Base-by-base conservation (phyloP, 2,888 invertebrate species). In the Drosophila testacea region DNA sequence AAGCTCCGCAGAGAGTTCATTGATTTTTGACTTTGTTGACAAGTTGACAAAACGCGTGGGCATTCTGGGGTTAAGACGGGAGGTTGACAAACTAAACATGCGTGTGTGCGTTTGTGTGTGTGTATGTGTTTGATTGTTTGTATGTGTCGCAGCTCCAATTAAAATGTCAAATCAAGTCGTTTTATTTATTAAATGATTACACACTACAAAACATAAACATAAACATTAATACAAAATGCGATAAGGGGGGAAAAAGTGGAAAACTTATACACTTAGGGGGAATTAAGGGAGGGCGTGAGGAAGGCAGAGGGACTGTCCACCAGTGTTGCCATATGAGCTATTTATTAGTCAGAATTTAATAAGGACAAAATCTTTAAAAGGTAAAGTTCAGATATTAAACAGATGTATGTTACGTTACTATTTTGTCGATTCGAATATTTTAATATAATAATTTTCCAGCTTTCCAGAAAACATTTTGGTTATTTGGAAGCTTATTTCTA, bases 131-230 rank as follows among this genome's bases (percentile, higher is more conserved):
- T 27, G 38, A 60, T 59, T 41, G 66, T 63, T 56, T 51, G 69
- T 57, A 28, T 71, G 73, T 79, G 86, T 73, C 88, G 76, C 57
- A 79, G 79, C 73, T 69, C 71, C 84, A 89, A 89, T 85, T 85
- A 89, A 85, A 79, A 70, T 85, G 89, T 85, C 90, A 89, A 79
- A 88, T 85, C 83, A 88, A 85, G 70, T 69, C 71, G 63, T 84
- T 84, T 87, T 81, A 75, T 81, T 83, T 89, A 89, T 84, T 89
- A 84, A 84, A 87, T 76, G 88, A 77, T 83, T 86, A 61, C 67
- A 82, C 59, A 69, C 65, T 27, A 68, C 63, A 60, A 72, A 62
- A 69, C 69, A 82, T 44, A 70, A 65, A 67, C 57, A 59, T 41
- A 41, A 51, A 47, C 51, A 44, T 22, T 22, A 3, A 22, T 2